These are phyloP conservation scores for Andrena haemorrhoa DNA, from an alignment of 2,888 invertebrate genomes.

Conservation along the genomic window DNA sequence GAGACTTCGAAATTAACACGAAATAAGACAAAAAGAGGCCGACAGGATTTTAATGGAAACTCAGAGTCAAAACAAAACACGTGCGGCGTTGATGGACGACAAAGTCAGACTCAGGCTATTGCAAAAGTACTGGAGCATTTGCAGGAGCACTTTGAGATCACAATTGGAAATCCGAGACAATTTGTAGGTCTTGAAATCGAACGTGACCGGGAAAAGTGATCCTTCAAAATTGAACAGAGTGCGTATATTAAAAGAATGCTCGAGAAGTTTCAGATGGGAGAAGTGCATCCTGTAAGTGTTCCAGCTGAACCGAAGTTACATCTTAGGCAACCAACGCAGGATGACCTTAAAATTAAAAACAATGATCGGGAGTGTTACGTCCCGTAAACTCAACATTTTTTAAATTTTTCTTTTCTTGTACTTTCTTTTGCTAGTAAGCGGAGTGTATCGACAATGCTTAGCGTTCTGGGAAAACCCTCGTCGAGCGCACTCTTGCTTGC, in stretches of 20 bases:
- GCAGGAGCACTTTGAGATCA: conserved; percentile 9
- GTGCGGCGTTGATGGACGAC: no score
- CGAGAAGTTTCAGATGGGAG: conserved; percentile 3
- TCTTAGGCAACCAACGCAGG: not conserved
- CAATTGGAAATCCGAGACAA: not conserved
- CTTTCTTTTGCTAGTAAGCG: no score
- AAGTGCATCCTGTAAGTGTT: conserved; percentile 8
- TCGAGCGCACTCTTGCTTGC: no score
- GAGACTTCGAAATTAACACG: no score
- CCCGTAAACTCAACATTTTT: no score
- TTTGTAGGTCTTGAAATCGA: conserved; percentile 30
- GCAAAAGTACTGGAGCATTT: not conserved
- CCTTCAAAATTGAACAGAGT: not conserved
- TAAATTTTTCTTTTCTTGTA: no score
- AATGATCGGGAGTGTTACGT: not conserved
- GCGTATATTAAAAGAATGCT: conserved; percentile 16
- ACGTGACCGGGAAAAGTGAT: not conserved
- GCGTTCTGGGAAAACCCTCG: no score
- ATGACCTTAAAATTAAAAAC: not conserved
- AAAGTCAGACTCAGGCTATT: no score
- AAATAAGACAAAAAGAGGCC: no score
- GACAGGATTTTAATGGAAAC: no score
- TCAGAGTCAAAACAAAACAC: no score
- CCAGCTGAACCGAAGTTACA: conserved; percentile 15
- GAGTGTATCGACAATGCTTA: no score